Percentiles rank a stretch among this genome's conserved stretches.
phyloP scores from a whole-genome alignment of 1,140 invertebrate species.

The Diachasmimorpha longicaudata region DNA sequence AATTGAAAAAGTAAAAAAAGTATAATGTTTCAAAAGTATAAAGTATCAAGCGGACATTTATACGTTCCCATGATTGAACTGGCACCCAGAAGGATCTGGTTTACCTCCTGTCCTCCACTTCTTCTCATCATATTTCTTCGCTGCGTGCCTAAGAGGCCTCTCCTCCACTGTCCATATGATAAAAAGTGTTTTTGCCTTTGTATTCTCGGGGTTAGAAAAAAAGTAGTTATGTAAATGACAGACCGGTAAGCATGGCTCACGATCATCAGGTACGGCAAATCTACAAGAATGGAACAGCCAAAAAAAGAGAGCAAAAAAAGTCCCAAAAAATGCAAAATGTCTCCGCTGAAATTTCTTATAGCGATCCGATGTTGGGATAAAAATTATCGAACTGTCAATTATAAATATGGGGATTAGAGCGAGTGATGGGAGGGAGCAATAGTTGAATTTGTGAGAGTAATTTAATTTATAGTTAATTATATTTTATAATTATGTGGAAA shows the following conservation, averaged over 20 bases:
- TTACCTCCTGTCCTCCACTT: constrained; percentile 39
- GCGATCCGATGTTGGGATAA: neutral
- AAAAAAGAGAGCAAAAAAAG: constrained; percentile 7
- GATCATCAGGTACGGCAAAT: constrained; percentile 13
- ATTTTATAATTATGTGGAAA: no score
- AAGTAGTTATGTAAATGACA: constrained; percentile 59
- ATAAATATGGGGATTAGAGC: no score
- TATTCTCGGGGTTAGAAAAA: constrained; percentile 37
- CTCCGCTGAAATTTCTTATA: neutral
- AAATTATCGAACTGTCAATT: no score
- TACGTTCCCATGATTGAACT: constrained; percentile 11
- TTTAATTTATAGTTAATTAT: no score
- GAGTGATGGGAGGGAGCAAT: no score
- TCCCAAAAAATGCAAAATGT: neutral
- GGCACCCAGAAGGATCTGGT: constrained; percentile 36
- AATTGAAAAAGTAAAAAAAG: neutral
- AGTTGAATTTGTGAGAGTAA: no score
- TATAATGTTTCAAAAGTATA: constrained; percentile 1
- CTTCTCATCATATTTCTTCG: constrained; percentile 25
- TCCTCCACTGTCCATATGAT: constrained; percentile 3
- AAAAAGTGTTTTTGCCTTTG: constrained; percentile 2
- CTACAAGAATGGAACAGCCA: neutral
- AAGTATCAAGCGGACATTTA: neutral
- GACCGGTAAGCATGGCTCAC: constrained; percentile 37
- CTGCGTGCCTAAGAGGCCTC: constrained; percentile 18